A percentile compares a stretch with the other conserved stretches of the same genome.
Evolutionary conservation across 2,888 invertebrate genomes (phyloP).

Genomic region (Ctenicera cuprea): DNA sequence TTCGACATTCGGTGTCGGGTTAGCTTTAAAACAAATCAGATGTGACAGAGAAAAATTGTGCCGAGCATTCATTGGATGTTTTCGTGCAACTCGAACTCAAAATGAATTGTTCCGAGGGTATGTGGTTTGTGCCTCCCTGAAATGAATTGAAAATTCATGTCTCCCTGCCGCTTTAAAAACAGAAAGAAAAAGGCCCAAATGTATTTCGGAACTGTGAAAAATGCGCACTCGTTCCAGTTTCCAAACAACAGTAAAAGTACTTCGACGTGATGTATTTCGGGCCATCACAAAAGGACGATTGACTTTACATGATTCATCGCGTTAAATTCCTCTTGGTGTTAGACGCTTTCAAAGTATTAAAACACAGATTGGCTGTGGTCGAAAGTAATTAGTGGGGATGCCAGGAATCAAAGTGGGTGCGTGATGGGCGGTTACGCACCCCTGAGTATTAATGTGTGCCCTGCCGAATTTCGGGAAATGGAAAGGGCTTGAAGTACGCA

Average conservation of each 20-base stretch:
- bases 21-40: conserved; percentile 32
- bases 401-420: conserved; percentile 14
- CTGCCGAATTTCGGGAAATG: not conserved
- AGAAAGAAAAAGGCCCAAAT: not conserved
- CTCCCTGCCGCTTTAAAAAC: not conserved
- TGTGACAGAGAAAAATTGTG: conserved; percentile 29
- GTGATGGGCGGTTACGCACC: conserved; percentile 2
- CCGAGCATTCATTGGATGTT: conserved; percentile 23
- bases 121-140: conserved; percentile 6
- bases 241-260: not conserved
- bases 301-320: not conserved
- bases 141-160: conserved; percentile 30
- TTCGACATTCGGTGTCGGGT: conserved; percentile 22
- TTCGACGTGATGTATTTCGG: not conserved
- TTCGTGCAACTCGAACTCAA: conserved; percentile 28
- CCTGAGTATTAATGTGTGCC: conserved; percentile 14
- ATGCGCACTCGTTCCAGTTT: not conserved
- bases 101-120: conserved; percentile 18
- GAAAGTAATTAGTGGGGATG: conserved; percentile 17
- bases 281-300: not conserved
- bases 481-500: not conserved
- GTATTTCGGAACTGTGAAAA: conserved; percentile 10
- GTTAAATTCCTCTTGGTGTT: not conserved
- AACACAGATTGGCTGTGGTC: conserved; percentile 13
- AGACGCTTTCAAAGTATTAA: conserved; percentile 1